Percentiles rank a stretch among this genome's conserved stretches.
phyloP scores from a whole-genome alignment of 2,888 invertebrate species.

The Diadegma fenestrale region DNA sequence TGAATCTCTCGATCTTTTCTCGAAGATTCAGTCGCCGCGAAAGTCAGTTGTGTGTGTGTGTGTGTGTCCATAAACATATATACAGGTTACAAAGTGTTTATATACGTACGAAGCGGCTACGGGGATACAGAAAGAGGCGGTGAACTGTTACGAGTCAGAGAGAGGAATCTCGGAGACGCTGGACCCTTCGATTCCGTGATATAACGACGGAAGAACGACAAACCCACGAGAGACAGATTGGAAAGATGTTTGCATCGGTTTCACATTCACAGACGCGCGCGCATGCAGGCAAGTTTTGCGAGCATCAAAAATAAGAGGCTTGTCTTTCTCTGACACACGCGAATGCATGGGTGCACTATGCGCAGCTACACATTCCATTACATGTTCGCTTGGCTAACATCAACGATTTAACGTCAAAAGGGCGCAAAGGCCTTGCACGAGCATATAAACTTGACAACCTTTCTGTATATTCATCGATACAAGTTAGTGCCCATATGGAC shows the following conservation, averaged over 20 bases:
- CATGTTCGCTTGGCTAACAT: neutral
- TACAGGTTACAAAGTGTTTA: constrained; percentile 6
- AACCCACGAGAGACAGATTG: constrained; percentile 63
- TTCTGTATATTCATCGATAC: neutral
- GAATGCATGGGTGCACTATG: constrained; percentile 31
- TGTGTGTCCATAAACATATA: constrained; percentile 23
- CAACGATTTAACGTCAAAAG: neutral
- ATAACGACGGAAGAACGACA: constrained; percentile 60
- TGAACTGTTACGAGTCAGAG: constrained; percentile 38
- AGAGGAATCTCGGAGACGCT: constrained; percentile 34
- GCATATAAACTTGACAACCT: constrained; percentile 1
- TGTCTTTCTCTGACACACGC: constrained; percentile 26
- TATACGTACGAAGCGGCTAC: constrained; percentile 1
- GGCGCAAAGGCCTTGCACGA: neutral
- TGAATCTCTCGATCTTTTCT: constrained; percentile 60
- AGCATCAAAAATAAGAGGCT: constrained; percentile 28
- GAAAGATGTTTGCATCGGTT: constrained; percentile 44
- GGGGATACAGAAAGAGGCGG: constrained; percentile 33
- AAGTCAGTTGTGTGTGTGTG: constrained; percentile 43
- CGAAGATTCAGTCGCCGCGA: constrained; percentile 57
- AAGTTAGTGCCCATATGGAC: neutral
- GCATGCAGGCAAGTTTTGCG: constrained; percentile 1
- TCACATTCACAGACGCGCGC: constrained; percentile 20
- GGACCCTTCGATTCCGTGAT: constrained; percentile 59
- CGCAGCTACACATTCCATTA: neutral